These are phyloP conservation scores for Cheirogaleus major DNA, from an alignment of 2,797 vertebrate species.

Conservation along the genomic window DNA sequence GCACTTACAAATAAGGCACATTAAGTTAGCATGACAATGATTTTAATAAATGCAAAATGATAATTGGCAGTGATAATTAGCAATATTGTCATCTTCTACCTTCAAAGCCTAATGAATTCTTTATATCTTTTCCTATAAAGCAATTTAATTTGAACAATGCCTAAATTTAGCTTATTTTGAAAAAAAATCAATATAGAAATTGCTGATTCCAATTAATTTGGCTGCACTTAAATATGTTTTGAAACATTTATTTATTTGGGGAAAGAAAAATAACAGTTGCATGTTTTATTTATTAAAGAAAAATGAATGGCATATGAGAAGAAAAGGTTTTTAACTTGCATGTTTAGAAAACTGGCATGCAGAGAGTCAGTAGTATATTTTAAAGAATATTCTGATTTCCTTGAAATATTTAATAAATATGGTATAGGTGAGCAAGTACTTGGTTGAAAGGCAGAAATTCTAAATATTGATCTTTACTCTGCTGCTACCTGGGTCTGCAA, in stretches of 20 bases:
- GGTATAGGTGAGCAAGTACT: background rate
- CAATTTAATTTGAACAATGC: background rate
- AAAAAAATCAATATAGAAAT: background rate
- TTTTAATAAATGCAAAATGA: slow-evolving; percentile 2
- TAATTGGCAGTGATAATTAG: background rate
- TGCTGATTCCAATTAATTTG: background rate
- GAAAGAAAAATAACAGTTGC: background rate
- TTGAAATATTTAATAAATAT: background rate
- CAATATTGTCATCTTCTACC: background rate
- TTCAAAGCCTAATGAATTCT: background rate
- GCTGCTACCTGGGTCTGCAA: background rate
- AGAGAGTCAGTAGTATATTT: background rate
- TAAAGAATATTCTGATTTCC: background rate
- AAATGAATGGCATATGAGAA: background rate
- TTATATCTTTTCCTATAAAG: background rate
- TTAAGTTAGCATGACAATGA: background rate
- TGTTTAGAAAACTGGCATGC: background rate
- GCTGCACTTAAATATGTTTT: background rate
- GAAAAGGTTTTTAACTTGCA: background rate
- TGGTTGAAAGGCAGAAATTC: background rate
- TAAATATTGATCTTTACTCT: background rate
- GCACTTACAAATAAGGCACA: background rate
- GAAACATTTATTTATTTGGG: background rate
- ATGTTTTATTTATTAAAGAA: background rate
- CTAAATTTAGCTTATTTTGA: background rate